A percentile compares a stretch with the other conserved stretches of the same genome.
These are phyloP conservation scores for Sparus aurata DNA, from an alignment of 2,797 vertebrate species.

Conservation along the genomic window DNA sequence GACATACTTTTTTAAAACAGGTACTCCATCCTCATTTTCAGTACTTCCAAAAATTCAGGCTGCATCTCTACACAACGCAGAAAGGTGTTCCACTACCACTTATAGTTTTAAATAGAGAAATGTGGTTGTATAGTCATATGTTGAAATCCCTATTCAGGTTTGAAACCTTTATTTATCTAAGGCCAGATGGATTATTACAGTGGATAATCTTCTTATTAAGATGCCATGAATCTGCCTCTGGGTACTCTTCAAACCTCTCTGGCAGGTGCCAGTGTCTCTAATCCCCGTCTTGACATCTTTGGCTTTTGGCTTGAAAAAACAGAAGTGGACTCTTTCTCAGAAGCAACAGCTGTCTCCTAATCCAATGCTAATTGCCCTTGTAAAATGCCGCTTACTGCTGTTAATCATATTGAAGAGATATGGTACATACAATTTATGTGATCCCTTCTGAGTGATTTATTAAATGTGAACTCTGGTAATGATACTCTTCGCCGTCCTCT, in stretches of 20 bases:
- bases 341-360: conserved; percentile 18
- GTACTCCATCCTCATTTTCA: not conserved
- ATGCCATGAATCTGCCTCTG: conserved; percentile 25
- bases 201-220: conserved; percentile 38
- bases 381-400: conserved; percentile 16
- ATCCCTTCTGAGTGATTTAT: conserved; percentile 32
- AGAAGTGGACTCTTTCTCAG: conserved; percentile 17
- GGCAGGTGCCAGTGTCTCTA: conserved; percentile 28
- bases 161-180: conserved; percentile 45
- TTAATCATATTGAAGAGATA: not conserved
- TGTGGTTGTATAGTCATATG: conserved; percentile 3
- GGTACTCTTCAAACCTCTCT: conserved; percentile 24
- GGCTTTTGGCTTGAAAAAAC: conserved; percentile 12
- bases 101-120: conserved; percentile 4
- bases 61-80: not conserved
- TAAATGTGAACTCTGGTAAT: conserved; percentile 28
- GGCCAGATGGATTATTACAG: conserved; percentile 10
- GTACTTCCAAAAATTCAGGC: not conserved
- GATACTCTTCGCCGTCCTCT: conserved; percentile 9
- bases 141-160: conserved; percentile 27
- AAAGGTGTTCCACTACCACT: not conserved
- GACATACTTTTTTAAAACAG: not conserved
- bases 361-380: conserved; percentile 41
- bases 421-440: conserved; percentile 16
- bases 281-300: conserved; percentile 30